Base-by-base conservation (phyloP, 2,113 vertebrate species). In the Coryphaenoides rupestris region DNA sequence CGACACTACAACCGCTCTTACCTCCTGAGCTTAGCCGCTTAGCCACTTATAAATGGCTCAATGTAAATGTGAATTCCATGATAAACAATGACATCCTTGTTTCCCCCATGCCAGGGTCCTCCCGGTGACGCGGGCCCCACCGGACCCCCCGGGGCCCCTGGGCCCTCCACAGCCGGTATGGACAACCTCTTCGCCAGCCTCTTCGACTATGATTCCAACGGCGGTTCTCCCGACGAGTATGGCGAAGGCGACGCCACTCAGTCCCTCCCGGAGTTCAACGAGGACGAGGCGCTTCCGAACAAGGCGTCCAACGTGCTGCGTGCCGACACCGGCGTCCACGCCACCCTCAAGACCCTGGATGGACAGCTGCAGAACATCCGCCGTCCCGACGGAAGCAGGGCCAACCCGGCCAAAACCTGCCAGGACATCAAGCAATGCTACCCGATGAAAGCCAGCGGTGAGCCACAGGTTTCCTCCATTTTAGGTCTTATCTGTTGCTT, bases 361-460 rank as follows among this genome's bases (percentile, higher is more conserved):
- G 94, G 94, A 77, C 93, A 95, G 75, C 90, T 99, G 40, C 93
- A 95, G 73, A 94, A 89, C 65, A 93, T 99, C 81, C 94, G 92
- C 23, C 95, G 92, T 55, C 95, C 96, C 0, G 97, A 99, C 0
- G 97, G 97, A 28, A 96, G 93, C 55, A 93, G 67, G 76, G 93
- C 90, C 19, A 94, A 96, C 71, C 97, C 97, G 0, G 95, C 95
- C 0, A 92, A 95, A 14, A 98, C 94, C 12, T 99, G 97, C 59
- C 94, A 95, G 52, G 96, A 99, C 84, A 86, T 99, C 67, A 95
- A 87, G 68, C 90, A 93, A 71, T 98, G 95, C 81, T 93, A 98
- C 78, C 93, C 96, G 0, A 86, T 90, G 46, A 98, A 97, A 72
- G 90, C 79, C 55, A 98, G 92, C 0, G 95, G 97, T 99, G 59